Evolutionary conservation across 2,113 vertebrate species (phyloP).

Genomic region (Hyaena hyaena): DNA sequence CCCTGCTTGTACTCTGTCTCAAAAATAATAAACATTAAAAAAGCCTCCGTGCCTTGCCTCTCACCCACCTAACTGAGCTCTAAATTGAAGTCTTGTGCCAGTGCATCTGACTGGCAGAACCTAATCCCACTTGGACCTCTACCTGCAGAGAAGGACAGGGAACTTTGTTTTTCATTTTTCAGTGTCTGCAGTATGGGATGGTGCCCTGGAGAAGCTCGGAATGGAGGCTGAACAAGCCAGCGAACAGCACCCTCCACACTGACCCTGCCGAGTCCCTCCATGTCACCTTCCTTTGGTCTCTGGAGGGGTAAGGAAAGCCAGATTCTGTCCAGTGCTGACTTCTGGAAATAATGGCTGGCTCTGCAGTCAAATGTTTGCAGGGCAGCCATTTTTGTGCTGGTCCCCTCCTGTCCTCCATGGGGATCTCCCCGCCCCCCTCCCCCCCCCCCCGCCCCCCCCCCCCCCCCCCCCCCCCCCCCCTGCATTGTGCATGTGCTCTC

Average conservation of each 20-base stretch:
- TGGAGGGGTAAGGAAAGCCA: neutral
- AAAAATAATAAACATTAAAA: too few species aligned
- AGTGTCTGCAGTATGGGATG: neutral
- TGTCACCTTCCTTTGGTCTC: neutral
- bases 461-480: too few species aligned
- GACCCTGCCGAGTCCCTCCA: neutral
- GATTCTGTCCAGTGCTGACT: neutral
- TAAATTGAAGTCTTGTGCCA: neutral
- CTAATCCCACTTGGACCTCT: neutral
- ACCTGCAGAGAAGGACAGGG: neutral
- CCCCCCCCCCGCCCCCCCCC: too few species aligned
- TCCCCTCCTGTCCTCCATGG: accelerated
- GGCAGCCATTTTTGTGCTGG: neutral
- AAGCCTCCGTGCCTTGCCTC: neutral
- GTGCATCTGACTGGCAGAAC: accelerated
- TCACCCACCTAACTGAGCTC: too few species aligned
- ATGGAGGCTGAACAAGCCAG: neutral
- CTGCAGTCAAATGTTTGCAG: neutral
- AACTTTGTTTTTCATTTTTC: neutral
- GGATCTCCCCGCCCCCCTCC: neutral
- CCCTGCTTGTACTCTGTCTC: too few species aligned
- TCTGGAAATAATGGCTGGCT: neutral
- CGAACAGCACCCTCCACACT: neutral
- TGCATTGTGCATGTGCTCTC: neutral
- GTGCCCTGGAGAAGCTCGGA: neutral